phyloP scores from a whole-genome alignment of 2,113 vertebrate species.

The Saimiri boliviensis region DNA sequence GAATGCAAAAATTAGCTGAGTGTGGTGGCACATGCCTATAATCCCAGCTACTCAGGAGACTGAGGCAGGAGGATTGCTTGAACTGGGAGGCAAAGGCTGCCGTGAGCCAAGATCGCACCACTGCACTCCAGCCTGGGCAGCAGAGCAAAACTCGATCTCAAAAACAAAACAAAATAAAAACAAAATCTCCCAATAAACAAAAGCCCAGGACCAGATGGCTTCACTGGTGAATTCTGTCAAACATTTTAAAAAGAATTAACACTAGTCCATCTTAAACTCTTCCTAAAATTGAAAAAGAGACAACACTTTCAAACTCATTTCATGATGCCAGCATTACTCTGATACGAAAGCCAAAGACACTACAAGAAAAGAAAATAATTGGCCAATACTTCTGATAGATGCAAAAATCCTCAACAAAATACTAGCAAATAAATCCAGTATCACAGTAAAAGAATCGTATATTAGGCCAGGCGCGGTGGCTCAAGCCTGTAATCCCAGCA shows the following conservation, averaged over 20 bases:
- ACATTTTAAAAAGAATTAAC: not conserved
- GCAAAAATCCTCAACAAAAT: not conserved
- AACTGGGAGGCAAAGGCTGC: too few relatives aligned
- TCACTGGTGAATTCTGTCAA: not conserved
- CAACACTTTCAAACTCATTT: not conserved
- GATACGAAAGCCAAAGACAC: not conserved
- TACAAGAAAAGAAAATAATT: not conserved
- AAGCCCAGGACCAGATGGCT: not conserved
- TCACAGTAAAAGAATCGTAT: not conserved
- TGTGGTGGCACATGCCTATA: too few relatives aligned
- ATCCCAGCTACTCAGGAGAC: too few relatives aligned
- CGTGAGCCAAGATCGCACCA: too few relatives aligned
- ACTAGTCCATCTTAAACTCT: not conserved
- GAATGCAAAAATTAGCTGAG: too few relatives aligned
- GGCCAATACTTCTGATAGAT: not conserved
- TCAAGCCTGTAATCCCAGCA: too few relatives aligned
- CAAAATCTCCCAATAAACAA: not conserved
- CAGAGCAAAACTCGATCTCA: too few relatives aligned
- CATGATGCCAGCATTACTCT: not conserved
- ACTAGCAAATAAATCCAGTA: not conserved
- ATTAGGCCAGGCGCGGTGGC: too few relatives aligned
- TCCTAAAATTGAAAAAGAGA: not conserved
- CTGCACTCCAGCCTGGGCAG: too few relatives aligned
- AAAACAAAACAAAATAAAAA: too few relatives aligned
- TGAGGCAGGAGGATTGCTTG: too few relatives aligned